A percentile compares a stretch with the other conserved stretches of the same genome.
phyloP scores from a whole-genome alignment of 1,140 invertebrate genomes.

The Dendroctonus valens region DNA sequence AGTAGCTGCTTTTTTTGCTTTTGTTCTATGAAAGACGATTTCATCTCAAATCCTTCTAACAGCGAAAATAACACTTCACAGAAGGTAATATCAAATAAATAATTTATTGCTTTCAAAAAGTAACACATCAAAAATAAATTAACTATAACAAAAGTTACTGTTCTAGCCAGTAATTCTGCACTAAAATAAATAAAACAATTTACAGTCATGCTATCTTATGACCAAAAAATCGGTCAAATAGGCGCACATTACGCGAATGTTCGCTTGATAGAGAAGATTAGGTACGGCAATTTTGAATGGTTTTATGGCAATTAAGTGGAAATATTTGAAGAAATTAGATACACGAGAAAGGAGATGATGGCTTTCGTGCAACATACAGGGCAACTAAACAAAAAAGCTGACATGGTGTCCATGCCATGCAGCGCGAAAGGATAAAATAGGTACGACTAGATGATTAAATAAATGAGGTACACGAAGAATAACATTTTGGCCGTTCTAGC shows the following conservation, averaged over 20 bases:
- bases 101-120: too few relatives aligned
- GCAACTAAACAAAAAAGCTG: not conserved
- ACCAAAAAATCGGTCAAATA: slow-evolving; percentile 25
- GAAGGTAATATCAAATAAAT: too few relatives aligned
- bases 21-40: too few relatives aligned
- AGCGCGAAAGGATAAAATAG: not conserved
- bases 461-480: not conserved
- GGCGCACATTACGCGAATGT: slow-evolving; percentile 2
- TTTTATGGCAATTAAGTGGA: slow-evolving; percentile 7
- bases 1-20: too few relatives aligned
- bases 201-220: slow-evolving; percentile 11
- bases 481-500: slow-evolving; percentile 5
- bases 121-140: slow-evolving; percentile 13
- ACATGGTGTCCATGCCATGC: not conserved
- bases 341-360: slow-evolving; percentile 6
- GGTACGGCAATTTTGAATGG: slow-evolving; percentile 2
- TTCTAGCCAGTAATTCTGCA: not conserved
- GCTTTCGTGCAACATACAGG: not conserved
- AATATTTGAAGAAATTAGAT: not conserved
- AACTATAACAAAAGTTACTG: slow-evolving; percentile 5
- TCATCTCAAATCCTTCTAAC: too few relatives aligned
- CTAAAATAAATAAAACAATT: slow-evolving; percentile 24
- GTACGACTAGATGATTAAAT: not conserved
- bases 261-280: slow-evolving; percentile 10
- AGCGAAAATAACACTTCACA: too few relatives aligned